A percentile compares a stretch with the other conserved stretches of the same genome.
phyloP scores from a whole-genome alignment of 2,888 invertebrate species.

The Himalopsyche kuldschensis region DNA sequence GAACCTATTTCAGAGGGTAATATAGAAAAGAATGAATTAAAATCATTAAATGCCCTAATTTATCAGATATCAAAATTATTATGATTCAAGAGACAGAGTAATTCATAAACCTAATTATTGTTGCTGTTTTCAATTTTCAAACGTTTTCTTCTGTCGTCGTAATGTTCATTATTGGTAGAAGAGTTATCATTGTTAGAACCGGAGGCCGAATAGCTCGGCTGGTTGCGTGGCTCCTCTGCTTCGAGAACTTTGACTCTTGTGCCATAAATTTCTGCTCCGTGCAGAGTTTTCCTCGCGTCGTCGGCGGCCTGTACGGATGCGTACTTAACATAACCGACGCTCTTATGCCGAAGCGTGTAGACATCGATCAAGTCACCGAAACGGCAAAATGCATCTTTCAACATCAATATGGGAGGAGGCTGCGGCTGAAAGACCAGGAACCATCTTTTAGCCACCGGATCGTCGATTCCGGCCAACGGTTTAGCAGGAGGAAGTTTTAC shows the following conservation, averaged over 20 bases:
- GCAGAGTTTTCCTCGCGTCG: constrained; percentile 74
- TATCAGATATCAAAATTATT: no score
- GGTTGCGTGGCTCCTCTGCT: constrained; percentile 68
- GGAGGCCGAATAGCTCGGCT: neutral
- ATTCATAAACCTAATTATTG: neutral
- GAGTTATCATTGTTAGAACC: constrained; percentile 6
- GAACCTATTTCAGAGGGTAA: no score
- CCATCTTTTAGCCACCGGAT: constrained; percentile 66
- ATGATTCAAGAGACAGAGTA: no score
- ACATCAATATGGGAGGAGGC: constrained; percentile 74
- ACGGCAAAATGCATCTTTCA: constrained; percentile 87
- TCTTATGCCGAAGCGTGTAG: constrained; percentile 84
- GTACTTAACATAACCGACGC: constrained; percentile 91
- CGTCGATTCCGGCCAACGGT: constrained; percentile 69
- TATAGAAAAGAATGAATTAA: no score
- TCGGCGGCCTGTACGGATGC: constrained; percentile 74
- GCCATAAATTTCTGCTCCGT: constrained; percentile 87
- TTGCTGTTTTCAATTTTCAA: constrained; percentile 29
- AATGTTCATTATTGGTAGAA: constrained; percentile 23
- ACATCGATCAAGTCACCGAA: constrained; percentile 91
- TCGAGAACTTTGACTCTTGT: constrained; percentile 85
- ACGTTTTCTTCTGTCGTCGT: constrained; percentile 44
- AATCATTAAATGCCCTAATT: no score
- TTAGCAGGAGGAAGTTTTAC: constrained; percentile 73
- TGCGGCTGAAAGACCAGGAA: constrained; percentile 67